phyloP scores from a whole-genome alignment of 2,888 invertebrate species.

The Therioaphis trifolii region DNA sequence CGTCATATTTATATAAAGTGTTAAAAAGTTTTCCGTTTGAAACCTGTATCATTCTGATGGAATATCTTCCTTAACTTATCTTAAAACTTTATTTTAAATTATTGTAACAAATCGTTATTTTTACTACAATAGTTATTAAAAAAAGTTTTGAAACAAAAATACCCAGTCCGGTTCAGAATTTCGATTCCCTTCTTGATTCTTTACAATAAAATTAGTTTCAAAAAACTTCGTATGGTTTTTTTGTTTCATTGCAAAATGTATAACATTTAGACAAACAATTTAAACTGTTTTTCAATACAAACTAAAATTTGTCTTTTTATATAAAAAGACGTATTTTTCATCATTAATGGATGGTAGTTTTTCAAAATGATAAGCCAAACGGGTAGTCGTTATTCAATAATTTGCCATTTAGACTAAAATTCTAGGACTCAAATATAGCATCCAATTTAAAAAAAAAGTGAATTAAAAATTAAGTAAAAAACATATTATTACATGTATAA shows the following conservation, averaged over 20 bases:
- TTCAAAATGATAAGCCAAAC: neutral
- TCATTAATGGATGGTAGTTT: neutral
- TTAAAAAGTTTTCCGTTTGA: neutral
- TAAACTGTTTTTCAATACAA: neutral
- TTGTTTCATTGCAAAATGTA: neutral
- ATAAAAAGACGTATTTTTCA: neutral
- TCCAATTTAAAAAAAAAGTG: neutral
- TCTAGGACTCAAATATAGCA: neutral
- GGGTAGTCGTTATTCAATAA: neutral
- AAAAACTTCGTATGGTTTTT: no score
- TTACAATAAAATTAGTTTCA: neutral
- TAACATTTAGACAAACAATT: neutral
- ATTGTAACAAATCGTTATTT: conserved; percentile 24
- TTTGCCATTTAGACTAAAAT: neutral
- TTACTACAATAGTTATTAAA: conserved; percentile 17
- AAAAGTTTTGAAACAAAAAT: conserved; percentile 37
- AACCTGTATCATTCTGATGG: conserved; percentile 19
- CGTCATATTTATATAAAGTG: no score
- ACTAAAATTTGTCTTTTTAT: neutral
- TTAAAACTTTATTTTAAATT: conserved; percentile 28
- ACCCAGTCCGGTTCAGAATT: neutral
- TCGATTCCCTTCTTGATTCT: neutral
- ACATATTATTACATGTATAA: neutral
- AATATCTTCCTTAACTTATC: conserved; percentile 26
- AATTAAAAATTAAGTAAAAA: neutral